Percentiles rank a stretch among this genome's conserved stretches.
Evolutionary conservation across 2,888 invertebrate species (phyloP).

Genomic region (Drosophila villosipedis): DNA sequence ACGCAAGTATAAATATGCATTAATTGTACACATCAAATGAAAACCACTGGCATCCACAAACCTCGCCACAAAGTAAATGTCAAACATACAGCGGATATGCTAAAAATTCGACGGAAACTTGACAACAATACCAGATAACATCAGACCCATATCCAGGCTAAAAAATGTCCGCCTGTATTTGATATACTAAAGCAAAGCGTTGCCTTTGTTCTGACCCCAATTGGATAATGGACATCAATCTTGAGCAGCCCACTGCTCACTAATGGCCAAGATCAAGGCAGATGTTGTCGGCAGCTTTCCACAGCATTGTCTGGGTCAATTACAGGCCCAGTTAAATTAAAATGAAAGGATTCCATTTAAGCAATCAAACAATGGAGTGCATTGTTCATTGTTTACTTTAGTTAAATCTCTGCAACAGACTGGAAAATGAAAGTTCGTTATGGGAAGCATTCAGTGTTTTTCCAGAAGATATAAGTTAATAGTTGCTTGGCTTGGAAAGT

Average conservation of each 20-base stretch:
- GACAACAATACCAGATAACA: slow-evolving; percentile 39
- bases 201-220: slow-evolving; percentile 29
- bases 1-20: slow-evolving; percentile 22
- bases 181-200: background rate
- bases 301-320: slow-evolving; percentile 35
- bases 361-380: slow-evolving; percentile 60
- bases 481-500: background rate
- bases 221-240: slow-evolving; percentile 24
- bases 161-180: background rate
- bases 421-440: slow-evolving; percentile 27
- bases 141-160: slow-evolving; percentile 10
- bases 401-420: slow-evolving; percentile 33
- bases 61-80: slow-evolving; percentile 51
- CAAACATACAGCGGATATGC: slow-evolving; percentile 66
- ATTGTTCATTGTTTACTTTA: slow-evolving; percentile 54
- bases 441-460: slow-evolving; percentile 7
- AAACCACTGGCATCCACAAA: slow-evolving; percentile 30
- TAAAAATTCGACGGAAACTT: slow-evolving; percentile 55
- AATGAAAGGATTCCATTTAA: slow-evolving; percentile 61
- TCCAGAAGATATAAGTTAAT: background rate
- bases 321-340: slow-evolving; percentile 42
- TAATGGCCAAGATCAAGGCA: slow-evolving; percentile 65
- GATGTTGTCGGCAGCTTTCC: slow-evolving; percentile 13
- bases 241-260: slow-evolving; percentile 30
- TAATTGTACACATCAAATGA: slow-evolving; percentile 40